Evolutionary conservation across 2,797 vertebrate species (phyloP), one percentile per base, ranked within the genome.

Genomic region (Pseudopleuronectes americanus): DNA sequence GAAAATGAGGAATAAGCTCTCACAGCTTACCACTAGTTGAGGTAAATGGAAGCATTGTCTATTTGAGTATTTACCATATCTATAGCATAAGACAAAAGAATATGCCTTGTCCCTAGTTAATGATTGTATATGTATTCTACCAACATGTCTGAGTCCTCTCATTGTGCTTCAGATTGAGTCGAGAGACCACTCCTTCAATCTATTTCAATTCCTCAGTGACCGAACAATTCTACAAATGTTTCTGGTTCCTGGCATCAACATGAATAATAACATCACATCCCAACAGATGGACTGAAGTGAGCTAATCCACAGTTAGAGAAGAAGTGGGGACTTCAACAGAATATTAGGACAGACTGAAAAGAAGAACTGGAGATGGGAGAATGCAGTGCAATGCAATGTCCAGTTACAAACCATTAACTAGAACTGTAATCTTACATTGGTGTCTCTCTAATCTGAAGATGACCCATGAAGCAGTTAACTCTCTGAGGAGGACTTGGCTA

Each of bases 151-250:
- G 61, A 83, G 76, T 68, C 58, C 68, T 81, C 65, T 71, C 71
- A 77, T 79, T 76, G 57, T 76, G 72, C 72, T 74, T 76, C 69
- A 75, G 28, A 82, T 68, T 67, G 61, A 77, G 84, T 84, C 85
- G 79, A 68, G 71, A 74, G 74, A 85, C 87, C 79, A 75, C 84
- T 83, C 45, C 73, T 63, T 85, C 89, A 84, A 92, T 91, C 84
- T 83, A 53, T 91, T 93, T 92, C 84, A 87, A 87, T 89, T 86
- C 86, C 69, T 59, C 57, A 19, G n/a, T 47, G 31, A 78, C 24
- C 28, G 43, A 21, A 53, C 22, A 24, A 52, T 45, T 33, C 6
- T 2, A 21, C 33, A 3, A 62, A 51, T 43, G 55, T n/a, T 17
- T 10, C 17, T 45, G 43, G 54, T n/a, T 43, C 48, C 57, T 66